A percentile compares a stretch with the other conserved stretches of the same genome.
These are phyloP conservation scores for Noctua comes DNA, from an alignment of 2,888 invertebrate species.

Conservation along the genomic window DNA sequence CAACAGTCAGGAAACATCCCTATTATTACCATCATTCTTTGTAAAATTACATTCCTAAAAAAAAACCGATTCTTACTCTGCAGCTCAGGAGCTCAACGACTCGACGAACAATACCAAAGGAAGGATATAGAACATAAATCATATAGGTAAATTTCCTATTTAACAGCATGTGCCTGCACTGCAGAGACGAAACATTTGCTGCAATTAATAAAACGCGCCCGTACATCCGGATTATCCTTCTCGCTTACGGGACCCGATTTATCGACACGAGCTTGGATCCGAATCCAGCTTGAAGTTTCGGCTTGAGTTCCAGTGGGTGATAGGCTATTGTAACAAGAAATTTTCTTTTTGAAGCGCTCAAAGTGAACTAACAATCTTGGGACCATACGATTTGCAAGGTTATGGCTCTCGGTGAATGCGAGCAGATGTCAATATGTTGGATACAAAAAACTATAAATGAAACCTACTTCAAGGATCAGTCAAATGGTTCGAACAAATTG, in stretches of 20 bases:
- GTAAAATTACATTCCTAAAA: too few species aligned
- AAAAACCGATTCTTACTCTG: background rate
- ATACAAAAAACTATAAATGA: background rate
- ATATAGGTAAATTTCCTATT: background rate
- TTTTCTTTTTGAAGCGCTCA: background rate
- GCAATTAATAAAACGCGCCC: constrained; percentile 74
- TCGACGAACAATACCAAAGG: background rate
- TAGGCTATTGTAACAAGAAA: background rate
- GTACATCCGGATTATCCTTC: constrained; percentile 70
- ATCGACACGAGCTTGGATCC: constrained; percentile 65
- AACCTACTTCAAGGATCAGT: background rate
- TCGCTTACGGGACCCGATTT: constrained; percentile 73
- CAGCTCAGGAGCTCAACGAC: background rate
- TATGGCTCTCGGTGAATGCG: background rate
- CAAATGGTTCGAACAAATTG: background rate
- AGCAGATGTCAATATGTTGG: background rate
- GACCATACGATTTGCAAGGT: background rate
- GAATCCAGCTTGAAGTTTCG: constrained; percentile 60
- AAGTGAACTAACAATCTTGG: background rate
- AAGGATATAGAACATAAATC: background rate
- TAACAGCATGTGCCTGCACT: constrained; percentile 46
- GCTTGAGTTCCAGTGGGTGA: constrained; percentile 47
- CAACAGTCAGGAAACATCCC: too few species aligned
- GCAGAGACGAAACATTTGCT: constrained; percentile 58
- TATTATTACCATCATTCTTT: too few species aligned